phyloP scores from a whole-genome alignment of 2,888 invertebrate species.

The Amblyjoppa fuscipennis region DNA sequence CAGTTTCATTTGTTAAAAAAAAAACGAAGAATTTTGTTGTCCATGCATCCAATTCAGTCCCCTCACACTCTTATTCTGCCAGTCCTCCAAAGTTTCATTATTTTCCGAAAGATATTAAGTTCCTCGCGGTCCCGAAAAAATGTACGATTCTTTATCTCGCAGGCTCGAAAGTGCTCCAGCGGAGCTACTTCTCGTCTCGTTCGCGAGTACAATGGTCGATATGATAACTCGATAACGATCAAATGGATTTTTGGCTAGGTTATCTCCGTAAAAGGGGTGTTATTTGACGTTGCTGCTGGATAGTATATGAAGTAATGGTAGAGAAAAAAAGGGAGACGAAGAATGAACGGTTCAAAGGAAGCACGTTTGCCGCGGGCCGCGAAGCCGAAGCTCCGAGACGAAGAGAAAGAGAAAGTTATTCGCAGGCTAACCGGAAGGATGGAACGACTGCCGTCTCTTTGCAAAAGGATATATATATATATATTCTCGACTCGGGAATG shows the following conservation, averaged over 20 bases:
- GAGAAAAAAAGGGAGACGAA: slow-evolving; percentile 38
- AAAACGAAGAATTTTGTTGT: no score
- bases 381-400: slow-evolving; percentile 30
- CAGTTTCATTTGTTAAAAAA: no score
- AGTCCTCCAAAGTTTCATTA: background rate
- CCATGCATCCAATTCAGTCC: no score
- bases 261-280: slow-evolving; percentile 72
- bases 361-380: slow-evolving; percentile 57
- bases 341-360: slow-evolving; percentile 75
- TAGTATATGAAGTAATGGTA: background rate
- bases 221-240: slow-evolving; percentile 37
- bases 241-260: slow-evolving; percentile 16
- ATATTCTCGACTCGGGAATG: slow-evolving; percentile 28
- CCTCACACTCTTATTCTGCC: no score
- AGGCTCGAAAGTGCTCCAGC: background rate
- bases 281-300: slow-evolving; percentile 71
- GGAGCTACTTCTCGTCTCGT: background rate
- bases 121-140: background rate
- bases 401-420: slow-evolving; percentile 69
- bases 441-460: background rate
- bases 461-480: slow-evolving; percentile 25
- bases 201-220: slow-evolving; percentile 32
- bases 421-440: slow-evolving; percentile 37
- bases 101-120: background rate
- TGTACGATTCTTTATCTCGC: slow-evolving; percentile 3